Evolutionary conservation across 1,140 invertebrate species (phyloP).

Genomic region (Achroia grisella): DNA sequence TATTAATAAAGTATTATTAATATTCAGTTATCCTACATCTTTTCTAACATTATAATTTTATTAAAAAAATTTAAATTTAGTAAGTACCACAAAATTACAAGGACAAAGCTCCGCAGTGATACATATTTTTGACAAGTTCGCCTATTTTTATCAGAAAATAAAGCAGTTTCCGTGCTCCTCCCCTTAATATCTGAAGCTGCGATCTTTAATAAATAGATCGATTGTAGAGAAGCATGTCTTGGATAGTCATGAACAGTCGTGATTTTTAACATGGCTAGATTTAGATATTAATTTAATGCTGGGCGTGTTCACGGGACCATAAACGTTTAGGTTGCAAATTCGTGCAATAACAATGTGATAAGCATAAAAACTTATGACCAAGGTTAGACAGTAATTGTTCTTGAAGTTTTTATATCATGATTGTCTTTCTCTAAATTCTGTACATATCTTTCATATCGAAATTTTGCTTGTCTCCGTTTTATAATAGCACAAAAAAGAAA

Average conservation of each 20-base stretch:
- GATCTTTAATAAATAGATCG: no score
- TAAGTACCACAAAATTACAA: no score
- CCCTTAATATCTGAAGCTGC: no score
- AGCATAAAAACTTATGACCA: conserved; percentile 24
- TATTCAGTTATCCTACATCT: no score
- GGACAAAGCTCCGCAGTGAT: no score
- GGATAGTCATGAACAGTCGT: conserved; percentile 26
- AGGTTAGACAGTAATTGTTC: conserved; percentile 18
- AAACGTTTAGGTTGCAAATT: conserved; percentile 15
- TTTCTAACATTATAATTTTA: no score
- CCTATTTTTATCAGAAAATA: no score
- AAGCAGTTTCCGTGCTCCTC: no score
- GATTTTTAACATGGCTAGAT: conserved; percentile 19
- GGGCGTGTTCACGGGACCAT: conserved; percentile 21
- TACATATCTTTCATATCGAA: conserved; percentile 6
- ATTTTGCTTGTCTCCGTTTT: background rate
- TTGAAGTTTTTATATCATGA: conserved; percentile 7
- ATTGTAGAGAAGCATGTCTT: conserved; percentile 15
- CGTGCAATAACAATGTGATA: conserved; percentile 46
- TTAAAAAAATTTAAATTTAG: no score
- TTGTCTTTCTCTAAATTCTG: conserved; percentile 14
- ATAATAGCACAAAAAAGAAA: no score
- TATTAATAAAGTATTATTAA: no score
- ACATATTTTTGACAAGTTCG: no score
- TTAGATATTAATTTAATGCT: conserved; percentile 40